A percentile compares a stretch with the other conserved stretches of the same genome.
Conservation (phyloP, 2,113 vertebrate genomes). For the Engraulis encrasicolus region DNA sequence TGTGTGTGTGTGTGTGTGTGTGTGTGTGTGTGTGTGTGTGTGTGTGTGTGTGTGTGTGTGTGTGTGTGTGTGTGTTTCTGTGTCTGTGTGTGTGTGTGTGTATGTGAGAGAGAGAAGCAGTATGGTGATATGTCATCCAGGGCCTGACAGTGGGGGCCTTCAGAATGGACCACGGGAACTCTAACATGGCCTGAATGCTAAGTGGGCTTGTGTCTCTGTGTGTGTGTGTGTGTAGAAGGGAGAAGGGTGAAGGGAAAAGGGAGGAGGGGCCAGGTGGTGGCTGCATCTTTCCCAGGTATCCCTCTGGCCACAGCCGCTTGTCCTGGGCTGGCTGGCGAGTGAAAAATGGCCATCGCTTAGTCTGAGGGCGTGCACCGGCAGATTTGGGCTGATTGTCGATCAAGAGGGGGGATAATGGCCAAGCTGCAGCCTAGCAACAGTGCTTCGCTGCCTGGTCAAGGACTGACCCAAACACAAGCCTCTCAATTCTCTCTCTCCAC, state of each 20-base stretch:
- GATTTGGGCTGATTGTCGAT: not conserved
- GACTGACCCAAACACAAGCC: too few relatives aligned
- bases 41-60: too few relatives aligned
- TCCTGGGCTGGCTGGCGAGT: too few relatives aligned
- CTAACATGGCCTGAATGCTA: not conserved
- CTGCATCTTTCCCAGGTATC: not conserved
- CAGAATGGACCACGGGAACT: not conserved
- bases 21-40: too few relatives aligned
- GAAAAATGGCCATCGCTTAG: not conserved
- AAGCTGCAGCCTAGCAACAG: not conserved
- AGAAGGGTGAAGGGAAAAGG: not conserved
- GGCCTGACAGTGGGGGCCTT: not conserved
- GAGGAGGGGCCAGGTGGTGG: too few relatives aligned
- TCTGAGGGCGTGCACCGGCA: not conserved
- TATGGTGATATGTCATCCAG: not conserved
- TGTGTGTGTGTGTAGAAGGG: not conserved
- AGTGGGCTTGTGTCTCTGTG: conserved; percentile 35
- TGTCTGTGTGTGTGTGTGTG: too few relatives aligned
- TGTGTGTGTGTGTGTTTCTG: too few relatives aligned
- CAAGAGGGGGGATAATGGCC: not conserved
- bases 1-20: too few relatives aligned
- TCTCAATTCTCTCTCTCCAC: too few relatives aligned
- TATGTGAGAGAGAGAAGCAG: not conserved
- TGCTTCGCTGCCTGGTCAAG: not conserved
- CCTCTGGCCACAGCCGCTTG: too few relatives aligned